These are phyloP conservation scores for Cataglyphis albicans DNA, from an alignment of 2,888 invertebrate genomes.

Conservation along the genomic window DNA sequence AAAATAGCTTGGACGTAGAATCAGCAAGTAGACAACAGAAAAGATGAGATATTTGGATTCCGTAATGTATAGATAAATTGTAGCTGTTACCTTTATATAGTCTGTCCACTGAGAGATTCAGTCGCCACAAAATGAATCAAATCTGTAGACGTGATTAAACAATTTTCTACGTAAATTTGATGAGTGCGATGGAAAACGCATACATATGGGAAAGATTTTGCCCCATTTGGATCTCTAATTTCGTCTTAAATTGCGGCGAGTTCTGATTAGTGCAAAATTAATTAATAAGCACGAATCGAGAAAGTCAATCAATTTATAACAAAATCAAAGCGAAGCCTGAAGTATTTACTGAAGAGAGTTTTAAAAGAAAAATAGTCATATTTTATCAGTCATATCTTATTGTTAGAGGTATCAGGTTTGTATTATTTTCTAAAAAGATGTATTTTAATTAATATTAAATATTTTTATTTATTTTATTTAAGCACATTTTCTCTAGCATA, in stretches of 20 bases:
- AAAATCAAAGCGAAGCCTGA: conserved; percentile 31
- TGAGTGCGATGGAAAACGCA: background rate
- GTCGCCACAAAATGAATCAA: conserved; percentile 38
- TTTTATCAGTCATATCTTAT: background rate
- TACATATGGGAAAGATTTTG: conserved; percentile 1
- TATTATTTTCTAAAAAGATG: background rate
- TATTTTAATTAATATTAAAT: conserved; percentile 2
- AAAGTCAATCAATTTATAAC: conserved; percentile 33
- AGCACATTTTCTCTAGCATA: background rate
- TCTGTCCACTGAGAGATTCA: conserved; percentile 36
- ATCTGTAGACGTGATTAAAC: conserved; percentile 28
- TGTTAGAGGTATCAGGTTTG: background rate
- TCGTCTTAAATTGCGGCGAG: background rate
- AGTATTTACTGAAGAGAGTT: background rate
- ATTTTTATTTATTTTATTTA: background rate
- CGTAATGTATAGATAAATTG: conserved; percentile 38
- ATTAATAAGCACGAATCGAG: background rate
- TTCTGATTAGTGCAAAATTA: background rate
- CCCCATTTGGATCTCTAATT: background rate
- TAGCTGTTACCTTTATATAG: conserved; percentile 31
- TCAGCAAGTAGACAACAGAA: conserved; percentile 19
- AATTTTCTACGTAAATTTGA: conserved; percentile 29
- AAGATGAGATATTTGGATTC: conserved; percentile 32
- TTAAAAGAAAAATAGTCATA: background rate
- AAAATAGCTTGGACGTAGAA: conserved; percentile 23